Conservation (phyloP, 1,140 invertebrate genomes). For the Drosophila mojavensis region DNA sequence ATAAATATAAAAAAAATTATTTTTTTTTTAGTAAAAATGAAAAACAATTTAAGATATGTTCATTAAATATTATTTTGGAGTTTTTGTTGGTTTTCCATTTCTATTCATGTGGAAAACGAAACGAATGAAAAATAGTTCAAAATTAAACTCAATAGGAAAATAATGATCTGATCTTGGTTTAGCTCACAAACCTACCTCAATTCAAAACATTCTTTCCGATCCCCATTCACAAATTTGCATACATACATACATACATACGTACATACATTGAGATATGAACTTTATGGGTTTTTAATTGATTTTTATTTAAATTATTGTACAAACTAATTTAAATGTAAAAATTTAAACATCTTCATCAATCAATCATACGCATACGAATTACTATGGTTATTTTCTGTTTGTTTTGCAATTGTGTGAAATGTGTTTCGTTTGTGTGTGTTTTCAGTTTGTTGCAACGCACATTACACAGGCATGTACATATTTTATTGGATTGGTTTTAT, state of each 20-base stretch:
- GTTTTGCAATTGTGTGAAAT: conserved; percentile 30
- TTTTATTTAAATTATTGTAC: conserved; percentile 83
- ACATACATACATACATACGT: conserved; percentile 30
- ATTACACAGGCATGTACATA: conserved; percentile 56
- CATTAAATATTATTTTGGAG: conserved; percentile 10
- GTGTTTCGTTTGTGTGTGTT: conserved; percentile 27
- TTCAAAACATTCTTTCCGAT: conserved; percentile 12
- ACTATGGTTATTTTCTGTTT: conserved; percentile 49
- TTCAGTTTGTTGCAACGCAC: conserved; percentile 54
- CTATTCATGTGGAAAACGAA: conserved; percentile 13
- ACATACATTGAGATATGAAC: conserved; percentile 22
- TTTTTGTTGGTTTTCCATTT: background rate
- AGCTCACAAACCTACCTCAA: conserved; percentile 4
- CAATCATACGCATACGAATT: conserved; percentile 69
- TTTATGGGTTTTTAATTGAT: conserved; percentile 69
- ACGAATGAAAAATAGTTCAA: conserved; percentile 11
- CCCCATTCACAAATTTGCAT: conserved; percentile 10
- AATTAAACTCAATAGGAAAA: conserved; percentile 7
- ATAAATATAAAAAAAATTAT: conserved; percentile 39
- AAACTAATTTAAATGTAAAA: conserved; percentile 81
- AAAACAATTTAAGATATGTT: conserved; percentile 18
- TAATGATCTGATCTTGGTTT: background rate
- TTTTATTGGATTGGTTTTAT: conserved; percentile 61
- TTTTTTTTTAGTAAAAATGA: conserved; percentile 33
- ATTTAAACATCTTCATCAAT: conserved; percentile 77